These are phyloP conservation scores for Gymnorhina tibicen DNA, from an alignment of 2,113 vertebrate genomes.

Conservation along the genomic window DNA sequence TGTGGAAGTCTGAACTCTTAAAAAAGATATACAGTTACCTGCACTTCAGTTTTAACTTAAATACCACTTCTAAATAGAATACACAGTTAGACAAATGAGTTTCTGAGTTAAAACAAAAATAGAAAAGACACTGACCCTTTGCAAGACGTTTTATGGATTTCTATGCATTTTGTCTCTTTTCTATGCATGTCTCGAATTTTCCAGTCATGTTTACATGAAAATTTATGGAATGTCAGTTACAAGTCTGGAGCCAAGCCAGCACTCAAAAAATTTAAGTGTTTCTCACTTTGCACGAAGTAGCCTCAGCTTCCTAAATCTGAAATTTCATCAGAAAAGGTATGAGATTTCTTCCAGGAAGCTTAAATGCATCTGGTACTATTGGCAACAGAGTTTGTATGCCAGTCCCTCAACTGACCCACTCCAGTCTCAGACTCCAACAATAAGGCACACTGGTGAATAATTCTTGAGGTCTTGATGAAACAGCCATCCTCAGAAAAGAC, in stretches of 20 bases:
- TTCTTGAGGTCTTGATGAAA: not conserved
- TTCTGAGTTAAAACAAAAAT: not conserved
- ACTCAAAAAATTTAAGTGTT: not conserved
- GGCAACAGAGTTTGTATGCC: not conserved
- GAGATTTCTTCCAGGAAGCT: not conserved
- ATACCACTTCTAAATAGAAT: not conserved
- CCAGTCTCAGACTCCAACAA: not conserved
- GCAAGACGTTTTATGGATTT: not conserved
- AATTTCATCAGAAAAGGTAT: not conserved
- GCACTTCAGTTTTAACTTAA: not conserved
- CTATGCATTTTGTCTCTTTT: not conserved
- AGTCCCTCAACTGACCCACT: not conserved
- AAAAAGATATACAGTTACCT: not conserved
- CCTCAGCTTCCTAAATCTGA: not conserved
- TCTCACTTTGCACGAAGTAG: not conserved
- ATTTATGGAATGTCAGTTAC: not conserved
- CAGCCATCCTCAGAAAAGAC: not conserved
- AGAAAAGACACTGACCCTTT: not conserved
- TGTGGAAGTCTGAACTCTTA: not conserved
- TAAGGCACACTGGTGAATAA: not conserved
- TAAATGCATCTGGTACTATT: not conserved
- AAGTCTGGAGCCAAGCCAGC: not conserved
- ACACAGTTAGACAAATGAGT: not conserved
- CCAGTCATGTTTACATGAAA: not conserved
- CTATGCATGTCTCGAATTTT: not conserved